These are phyloP conservation scores for Caenorhabditis uteleia DNA, from an alignment of 2,888 invertebrate species.

Conservation along the genomic window DNA sequence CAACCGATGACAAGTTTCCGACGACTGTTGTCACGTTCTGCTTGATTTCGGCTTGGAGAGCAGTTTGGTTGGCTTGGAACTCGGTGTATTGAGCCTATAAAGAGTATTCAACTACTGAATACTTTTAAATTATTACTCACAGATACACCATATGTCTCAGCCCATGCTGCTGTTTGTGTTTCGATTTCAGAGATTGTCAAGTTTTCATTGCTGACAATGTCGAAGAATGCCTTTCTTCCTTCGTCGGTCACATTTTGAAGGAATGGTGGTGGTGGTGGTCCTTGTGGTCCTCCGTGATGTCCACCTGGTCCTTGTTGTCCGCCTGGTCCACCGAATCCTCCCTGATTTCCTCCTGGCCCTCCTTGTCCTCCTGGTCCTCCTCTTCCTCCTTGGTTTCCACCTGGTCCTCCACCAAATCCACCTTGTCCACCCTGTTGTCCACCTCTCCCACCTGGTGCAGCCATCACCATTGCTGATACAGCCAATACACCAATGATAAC, in stretches of 20 bases:
- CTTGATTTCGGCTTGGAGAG: constrained; percentile 21
- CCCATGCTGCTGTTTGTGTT: constrained; percentile 32
- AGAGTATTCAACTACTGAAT: no score
- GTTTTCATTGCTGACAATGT: constrained; percentile 36
- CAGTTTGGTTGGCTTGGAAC: constrained; percentile 39
- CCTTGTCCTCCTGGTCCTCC: constrained; percentile 1
- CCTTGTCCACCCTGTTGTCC: no score
- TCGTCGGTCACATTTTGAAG: constrained; percentile 39
- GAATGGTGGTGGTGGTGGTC: constrained; percentile 41
- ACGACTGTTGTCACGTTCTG: constrained; percentile 36
- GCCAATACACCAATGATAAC: no score
- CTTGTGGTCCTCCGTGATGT: constrained; percentile 6
- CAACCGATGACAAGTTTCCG: constrained; percentile 25
- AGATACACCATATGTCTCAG: constrained; percentile 39
- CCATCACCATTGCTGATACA: no score
- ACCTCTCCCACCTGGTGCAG: no score
- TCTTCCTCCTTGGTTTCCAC: not conserved
- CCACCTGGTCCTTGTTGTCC: constrained; percentile 7
- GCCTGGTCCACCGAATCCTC: not conserved
- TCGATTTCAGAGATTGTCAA: constrained; percentile 39
- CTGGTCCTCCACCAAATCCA: no score
- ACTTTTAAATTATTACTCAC: constrained; percentile 16
- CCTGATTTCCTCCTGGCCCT: not conserved
- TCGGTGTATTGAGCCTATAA: constrained; percentile 34
- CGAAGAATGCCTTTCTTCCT: constrained; percentile 34